These are phyloP conservation scores for Pyrocephalus nanus DNA, from an alignment of 2,797 vertebrate genomes.

Conservation along the genomic window DNA sequence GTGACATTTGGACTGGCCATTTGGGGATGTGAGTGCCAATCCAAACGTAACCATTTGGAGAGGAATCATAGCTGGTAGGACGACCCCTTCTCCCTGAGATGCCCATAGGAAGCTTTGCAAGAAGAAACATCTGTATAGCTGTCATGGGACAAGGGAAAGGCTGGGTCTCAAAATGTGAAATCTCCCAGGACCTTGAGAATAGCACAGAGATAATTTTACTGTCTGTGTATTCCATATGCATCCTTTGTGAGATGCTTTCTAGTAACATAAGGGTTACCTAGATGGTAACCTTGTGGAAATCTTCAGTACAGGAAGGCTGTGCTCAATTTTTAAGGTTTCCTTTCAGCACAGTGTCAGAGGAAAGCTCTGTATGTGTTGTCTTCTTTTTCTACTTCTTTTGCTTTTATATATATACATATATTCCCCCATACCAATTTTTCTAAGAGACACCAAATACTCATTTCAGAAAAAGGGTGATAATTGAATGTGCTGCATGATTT, in stretches of 20 bases:
- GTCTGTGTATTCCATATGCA: not conserved
- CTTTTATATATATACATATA: not conserved
- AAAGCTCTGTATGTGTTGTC: not conserved
- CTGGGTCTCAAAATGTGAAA: not conserved
- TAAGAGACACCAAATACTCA: rapidly evolving
- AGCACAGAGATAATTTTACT: not conserved
- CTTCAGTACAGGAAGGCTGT: not conserved
- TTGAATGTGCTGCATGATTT: not conserved
- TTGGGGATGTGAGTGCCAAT: not conserved
- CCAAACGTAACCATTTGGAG: not conserved
- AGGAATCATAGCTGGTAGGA: not conserved
- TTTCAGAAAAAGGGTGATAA: not conserved
- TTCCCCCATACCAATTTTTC: not conserved
- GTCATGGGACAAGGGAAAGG: not conserved
- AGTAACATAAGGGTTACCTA: not conserved
- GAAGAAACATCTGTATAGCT: rapidly evolving
- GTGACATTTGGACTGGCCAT: not conserved
- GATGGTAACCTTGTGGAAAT: not conserved
- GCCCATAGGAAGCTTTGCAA: not conserved
- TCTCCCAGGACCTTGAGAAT: not conserved
- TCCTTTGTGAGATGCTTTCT: not conserved
- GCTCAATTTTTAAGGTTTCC: not conserved
- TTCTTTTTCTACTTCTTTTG: not conserved
- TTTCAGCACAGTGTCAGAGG: not conserved
- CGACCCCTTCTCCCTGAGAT: not conserved